Percentiles rank a stretch among this genome's conserved stretches.
Conservation (phyloP, 2,888 invertebrate species). For the Cancer borealis region DNA sequence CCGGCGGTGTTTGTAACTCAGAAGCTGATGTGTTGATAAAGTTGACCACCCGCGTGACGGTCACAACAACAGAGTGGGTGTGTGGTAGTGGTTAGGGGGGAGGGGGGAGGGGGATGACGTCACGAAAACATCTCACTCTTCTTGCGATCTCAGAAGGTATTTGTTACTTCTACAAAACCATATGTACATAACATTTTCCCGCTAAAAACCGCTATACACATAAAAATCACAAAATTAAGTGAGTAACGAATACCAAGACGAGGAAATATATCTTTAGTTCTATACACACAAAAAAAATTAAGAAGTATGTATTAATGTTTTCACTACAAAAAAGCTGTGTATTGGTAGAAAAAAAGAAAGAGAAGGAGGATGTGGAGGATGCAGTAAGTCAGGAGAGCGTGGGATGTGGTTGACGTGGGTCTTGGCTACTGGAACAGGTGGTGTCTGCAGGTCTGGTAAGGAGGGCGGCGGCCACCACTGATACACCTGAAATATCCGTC, state of each 20-base stretch:
- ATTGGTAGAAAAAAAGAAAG: background rate
- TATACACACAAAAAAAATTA: background rate
- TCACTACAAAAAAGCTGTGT: background rate
- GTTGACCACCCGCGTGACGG: background rate
- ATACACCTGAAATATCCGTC: slow-evolving; percentile 11
- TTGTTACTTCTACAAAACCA: too few relatives aligned
- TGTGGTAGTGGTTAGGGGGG: too few relatives aligned
- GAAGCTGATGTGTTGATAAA: background rate
- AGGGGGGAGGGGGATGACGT: too few relatives aligned
- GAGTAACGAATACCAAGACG: background rate
- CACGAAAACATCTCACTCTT: too few relatives aligned
- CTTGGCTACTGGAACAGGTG: background rate
- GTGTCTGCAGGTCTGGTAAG: slow-evolving; percentile 28
- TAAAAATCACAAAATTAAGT: background rate
- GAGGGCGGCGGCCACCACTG: background rate
- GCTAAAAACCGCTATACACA: too few relatives aligned
- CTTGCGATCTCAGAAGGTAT: too few relatives aligned
- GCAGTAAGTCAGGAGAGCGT: background rate
- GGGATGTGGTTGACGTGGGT: background rate
- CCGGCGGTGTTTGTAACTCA: background rate
- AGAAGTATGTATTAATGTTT: background rate
- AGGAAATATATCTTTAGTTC: too few relatives aligned
- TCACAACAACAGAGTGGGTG: background rate
- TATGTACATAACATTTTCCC: too few relatives aligned
- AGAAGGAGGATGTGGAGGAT: background rate